Evolutionary conservation across 1,140 invertebrate species (phyloP), one percentile per base, ranked within the genome.

Genomic region (Leptinotarsa texana): DNA sequence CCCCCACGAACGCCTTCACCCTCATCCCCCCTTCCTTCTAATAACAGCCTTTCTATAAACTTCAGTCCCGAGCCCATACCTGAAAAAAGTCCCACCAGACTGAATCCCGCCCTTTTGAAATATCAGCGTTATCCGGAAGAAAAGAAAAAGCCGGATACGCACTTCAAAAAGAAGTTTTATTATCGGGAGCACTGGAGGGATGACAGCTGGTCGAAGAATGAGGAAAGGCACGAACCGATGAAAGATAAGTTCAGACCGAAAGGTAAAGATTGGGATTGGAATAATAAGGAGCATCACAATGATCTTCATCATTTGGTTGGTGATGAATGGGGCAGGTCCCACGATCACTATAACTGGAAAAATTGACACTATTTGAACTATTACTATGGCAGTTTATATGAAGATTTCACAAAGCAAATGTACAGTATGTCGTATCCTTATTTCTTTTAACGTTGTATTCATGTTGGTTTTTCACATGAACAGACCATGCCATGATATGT

Each of bases 131-230:
- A 90, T 77, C 84, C 86, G 63, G 87, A 88, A n/a, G 89, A 90
- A 70, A 82, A 80, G 62, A 72, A 82, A 42, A 84, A 86, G 27
- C 86, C 85, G 62, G 84, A 90, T 73, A 90, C 92, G 79, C 92
- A 93, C 84, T 93, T 93, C 84, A 93, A 93, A 83, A 94, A 94
- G 86, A 93, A 93, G 77, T 94, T 93, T 85, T 93, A 92, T 86
- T 91, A 92, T 79, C 88, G 90, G 84, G 87, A 90, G 84, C 87
- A 90, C 81, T 87, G 88, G 88, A 84, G 87, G 82, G 83, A 86
- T 86, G 86, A 88, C 77, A 78, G 83, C 71, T 85, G 85, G 80
- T 81, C 80, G 63, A 82, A 82, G 70, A 75, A 78, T 49, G 78
- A 76, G 17, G 77, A 80, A 63, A 75, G 73, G 57, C 67, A 74